Base-by-base conservation (phyloP, 2,797 vertebrate genomes). In the Ibycter americanus region DNA sequence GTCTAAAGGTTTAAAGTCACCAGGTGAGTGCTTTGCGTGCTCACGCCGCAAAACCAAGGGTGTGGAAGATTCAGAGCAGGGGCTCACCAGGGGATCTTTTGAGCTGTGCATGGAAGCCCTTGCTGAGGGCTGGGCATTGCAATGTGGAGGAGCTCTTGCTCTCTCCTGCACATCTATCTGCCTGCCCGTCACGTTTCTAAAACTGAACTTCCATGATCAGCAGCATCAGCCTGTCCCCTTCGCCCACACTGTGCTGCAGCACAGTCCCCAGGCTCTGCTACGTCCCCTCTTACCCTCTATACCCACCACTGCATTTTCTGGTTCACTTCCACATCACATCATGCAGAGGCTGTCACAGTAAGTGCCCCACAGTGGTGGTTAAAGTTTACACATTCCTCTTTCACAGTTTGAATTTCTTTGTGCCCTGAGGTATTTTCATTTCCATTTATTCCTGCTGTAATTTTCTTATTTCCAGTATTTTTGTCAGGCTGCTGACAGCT, bases 161-260 rank as follows among this genome's bases (percentile, higher is more conserved):
- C 22, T 11, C 13, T 15, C 14, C 67, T n/a, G 40, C 52, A 3
- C 31, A 4, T 12, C 16, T 21, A 4, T 12, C 16, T 21, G 20
- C 32, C 32, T 25, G n/a, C n/a, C 61, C 6, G 1, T 15, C 23
- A 1, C 10, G 0, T 6, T 16, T 34, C 54, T 63, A 5, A 18
- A 17, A 3, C 6, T 1, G 34, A 52, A 2, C 9, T 8, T 3
- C 34, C 14, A 1, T 22, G 6, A 0, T 1, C 42, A 8, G 44
- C 59, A 70, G 25, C 3, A 2, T 9, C 81, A 36, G 56, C 40
- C 61, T 1, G 4, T 22, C 9, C 52, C 67, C 38, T 9, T 3
- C 0, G 0, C 36, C 42, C 86, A 4, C 6, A 6, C 32, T 1
- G 36, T 3, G 32, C 61, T 31, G 38, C 6, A 3, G 10, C 16